phyloP scores from a whole-genome alignment of 2,113 vertebrate species.

The Xyrauchen texanus region DNA sequence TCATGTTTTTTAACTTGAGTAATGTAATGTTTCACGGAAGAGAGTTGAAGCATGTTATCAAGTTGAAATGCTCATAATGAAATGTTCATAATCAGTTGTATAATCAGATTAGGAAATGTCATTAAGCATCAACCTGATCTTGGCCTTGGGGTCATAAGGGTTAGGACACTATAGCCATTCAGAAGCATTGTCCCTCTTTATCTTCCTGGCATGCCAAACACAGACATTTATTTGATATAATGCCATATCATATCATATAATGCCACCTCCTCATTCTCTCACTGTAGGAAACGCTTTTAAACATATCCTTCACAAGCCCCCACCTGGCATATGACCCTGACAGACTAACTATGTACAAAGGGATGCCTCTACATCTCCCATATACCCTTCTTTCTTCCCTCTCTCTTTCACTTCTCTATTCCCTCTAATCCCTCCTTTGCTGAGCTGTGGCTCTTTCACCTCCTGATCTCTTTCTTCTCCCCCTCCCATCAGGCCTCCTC shows the following conservation, averaged over 20 bases:
- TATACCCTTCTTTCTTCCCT: conserved; percentile 2
- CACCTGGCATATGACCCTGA: conserved; percentile 20
- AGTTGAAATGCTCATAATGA: too few species aligned
- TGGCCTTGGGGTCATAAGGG: too few species aligned
- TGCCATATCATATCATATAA: background rate
- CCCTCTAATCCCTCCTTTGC: conserved; percentile 43
- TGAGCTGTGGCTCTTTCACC: conserved; percentile 1
- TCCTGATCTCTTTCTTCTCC: background rate
- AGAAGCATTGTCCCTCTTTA: too few species aligned
- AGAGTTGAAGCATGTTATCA: too few species aligned
- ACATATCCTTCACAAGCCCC: background rate
- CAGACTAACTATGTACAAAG: conserved; percentile 16
- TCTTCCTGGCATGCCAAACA: background rate
- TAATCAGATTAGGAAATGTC: too few species aligned
- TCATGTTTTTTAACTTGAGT: too few species aligned
- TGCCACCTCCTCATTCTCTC: background rate
- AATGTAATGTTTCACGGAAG: too few species aligned
- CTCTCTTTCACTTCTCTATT: background rate
- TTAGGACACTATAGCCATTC: too few species aligned
- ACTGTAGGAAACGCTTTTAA: conserved; percentile 9
- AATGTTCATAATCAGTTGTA: too few species aligned
- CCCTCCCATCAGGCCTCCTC: background rate
- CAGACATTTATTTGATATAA: conserved; percentile 18
- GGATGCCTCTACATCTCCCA: background rate
- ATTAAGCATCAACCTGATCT: too few species aligned